Evolutionary conservation across 2,797 vertebrate genomes (phyloP).

Genomic region (Paratrypauchen microcephalus): DNA sequence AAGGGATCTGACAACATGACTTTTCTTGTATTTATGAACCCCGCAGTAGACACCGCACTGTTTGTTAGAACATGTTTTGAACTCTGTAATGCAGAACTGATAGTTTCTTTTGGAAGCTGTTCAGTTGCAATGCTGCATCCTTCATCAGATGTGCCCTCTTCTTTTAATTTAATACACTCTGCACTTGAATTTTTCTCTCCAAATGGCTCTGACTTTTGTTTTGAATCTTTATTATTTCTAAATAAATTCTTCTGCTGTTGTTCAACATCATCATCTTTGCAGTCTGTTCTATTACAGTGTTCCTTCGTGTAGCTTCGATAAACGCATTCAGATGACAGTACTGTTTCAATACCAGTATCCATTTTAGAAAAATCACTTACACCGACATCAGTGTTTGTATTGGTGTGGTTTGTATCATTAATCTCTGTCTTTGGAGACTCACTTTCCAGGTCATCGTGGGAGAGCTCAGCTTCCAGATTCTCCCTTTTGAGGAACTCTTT

Average conservation of each 20-base stretch:
- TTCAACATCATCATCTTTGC: constrained; percentile 19
- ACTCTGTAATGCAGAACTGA: constrained; percentile 2
- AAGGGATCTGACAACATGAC: constrained; percentile 64
- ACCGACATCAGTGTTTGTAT: constrained; percentile 30
- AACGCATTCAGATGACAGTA: constrained; percentile 83
- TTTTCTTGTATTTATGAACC: constrained; percentile 44
- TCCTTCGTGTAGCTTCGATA: constrained; percentile 60
- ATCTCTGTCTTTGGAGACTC: constrained; percentile 59
- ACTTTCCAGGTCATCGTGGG: constrained; percentile 78
- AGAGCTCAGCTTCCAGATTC: constrained; percentile 81
- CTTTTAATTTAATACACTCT: constrained; percentile 13
- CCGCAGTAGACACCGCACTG: constrained; percentile 21
- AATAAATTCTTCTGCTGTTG: constrained; percentile 3
- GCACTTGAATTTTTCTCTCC: background rate
- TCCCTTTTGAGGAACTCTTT: constrained; percentile 86
- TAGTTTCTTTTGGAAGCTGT: constrained; percentile 24
- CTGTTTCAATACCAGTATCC: constrained; percentile 72
- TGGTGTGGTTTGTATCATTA: constrained; percentile 43
- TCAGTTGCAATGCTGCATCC: constrained; percentile 15
- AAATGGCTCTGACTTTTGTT: constrained; percentile 17
- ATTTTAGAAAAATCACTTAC: constrained; percentile 50
- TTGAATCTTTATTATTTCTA: constrained; percentile 13
- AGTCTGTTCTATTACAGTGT: background rate
- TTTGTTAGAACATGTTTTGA: constrained; percentile 6
- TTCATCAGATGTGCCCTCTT: constrained; percentile 22